Percentiles rank a stretch among this genome's conserved stretches.
Evolutionary conservation across 2,888 invertebrate genomes (phyloP).

Genomic region (Brachyptera putata): DNA sequence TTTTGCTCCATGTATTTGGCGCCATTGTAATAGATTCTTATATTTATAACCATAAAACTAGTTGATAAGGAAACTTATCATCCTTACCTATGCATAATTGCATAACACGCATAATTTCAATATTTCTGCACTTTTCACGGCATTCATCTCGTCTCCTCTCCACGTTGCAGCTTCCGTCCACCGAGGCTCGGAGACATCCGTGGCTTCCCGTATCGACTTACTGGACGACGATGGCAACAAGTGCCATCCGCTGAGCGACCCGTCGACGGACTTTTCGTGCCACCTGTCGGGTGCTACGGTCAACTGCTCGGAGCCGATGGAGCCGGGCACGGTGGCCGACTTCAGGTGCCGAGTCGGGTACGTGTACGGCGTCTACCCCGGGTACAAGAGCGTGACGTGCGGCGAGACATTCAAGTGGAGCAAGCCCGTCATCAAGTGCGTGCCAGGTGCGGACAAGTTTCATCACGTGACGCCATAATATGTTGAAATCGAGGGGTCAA

Average conservation of each 20-base stretch:
- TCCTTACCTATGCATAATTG: no score
- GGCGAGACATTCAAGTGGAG: not conserved
- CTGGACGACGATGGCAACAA: not conserved
- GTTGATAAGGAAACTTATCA: no score
- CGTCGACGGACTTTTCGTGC: constrained; percentile 1
- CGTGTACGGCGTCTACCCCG: not conserved
- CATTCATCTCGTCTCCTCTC: no score
- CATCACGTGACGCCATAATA: no score
- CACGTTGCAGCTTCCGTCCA: no score
- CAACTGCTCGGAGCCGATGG: not conserved
- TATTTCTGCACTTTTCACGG: no score
- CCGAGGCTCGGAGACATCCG: no score
- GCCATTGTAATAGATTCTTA: no score
- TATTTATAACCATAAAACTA: no score
- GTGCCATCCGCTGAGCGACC: not conserved
- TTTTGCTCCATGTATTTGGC: no score
- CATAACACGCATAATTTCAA: no score
- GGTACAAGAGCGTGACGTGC: not conserved
- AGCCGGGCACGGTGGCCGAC: not conserved
- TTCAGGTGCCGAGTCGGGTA: not conserved
- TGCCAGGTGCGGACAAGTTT: not conserved
- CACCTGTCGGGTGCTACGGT: not conserved
- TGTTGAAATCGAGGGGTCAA: no score
- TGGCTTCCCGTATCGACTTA: not conserved
- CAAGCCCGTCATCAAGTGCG: not conserved